Base-by-base conservation (phyloP, 2,888 invertebrate species). In the Clepsis dumicolana region DNA sequence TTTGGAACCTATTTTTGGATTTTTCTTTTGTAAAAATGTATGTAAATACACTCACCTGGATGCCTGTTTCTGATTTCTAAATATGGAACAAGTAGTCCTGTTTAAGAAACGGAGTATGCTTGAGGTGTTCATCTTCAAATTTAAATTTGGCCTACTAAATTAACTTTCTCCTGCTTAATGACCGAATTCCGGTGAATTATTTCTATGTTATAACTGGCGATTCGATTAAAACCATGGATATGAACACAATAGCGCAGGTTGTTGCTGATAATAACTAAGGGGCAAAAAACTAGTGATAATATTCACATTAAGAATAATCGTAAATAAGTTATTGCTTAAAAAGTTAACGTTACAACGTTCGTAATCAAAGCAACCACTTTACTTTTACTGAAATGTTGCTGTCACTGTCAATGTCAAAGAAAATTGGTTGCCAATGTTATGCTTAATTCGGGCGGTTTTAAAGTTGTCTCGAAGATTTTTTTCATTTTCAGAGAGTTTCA, bases 141-240 rank as follows among this genome's bases (percentile, higher is more conserved):
- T 70, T 63, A 44, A 69, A 65, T 62, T 66, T 68, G 71, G 64
- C 74, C 65, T 65, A 70, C 56, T 71, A 77, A 71, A 71, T 50
- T 70, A 79, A 74, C 86, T 87, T 87, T 85, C 84, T 79, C 83
- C 32, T 64, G 50, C 25, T 63, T 67, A 50, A 59, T 82, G 80
- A 80, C 80, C 80, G 79, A 83, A 77, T 80, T 84, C 69, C 70
- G 59, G 62, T 60, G 65, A n/a, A 64, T 65, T 57, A 60, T 41
- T 56, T 32, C 18, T 21, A 10, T 21, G 41, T 32, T 53, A 29
- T 63, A 57, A 68, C 50, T 57, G 25, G 59, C 59, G 25, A 3
- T 41, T 3, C 38, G 1, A 14, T 12, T 3, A 24, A 35, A 38
- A n/a, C 21, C 38, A 35, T 24, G 0, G n/a, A 21, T 3, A 21